Evolutionary conservation across 1,140 invertebrate species (phyloP).

Genomic region (Heterodera carotae): DNA sequence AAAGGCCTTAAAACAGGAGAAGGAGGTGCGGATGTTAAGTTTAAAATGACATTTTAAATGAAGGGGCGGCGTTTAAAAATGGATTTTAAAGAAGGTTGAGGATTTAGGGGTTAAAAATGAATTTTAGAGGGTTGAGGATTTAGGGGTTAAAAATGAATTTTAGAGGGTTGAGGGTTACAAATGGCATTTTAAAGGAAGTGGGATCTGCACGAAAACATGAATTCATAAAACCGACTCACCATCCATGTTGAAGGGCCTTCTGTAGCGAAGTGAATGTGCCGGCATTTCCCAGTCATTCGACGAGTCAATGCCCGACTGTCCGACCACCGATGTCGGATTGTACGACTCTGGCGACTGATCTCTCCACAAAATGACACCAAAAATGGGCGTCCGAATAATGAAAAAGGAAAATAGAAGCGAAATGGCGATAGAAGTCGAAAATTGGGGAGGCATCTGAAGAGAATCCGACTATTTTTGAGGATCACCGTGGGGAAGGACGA

Average conservation of each 20-base stretch:
- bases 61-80: neutral
- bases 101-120: no score
- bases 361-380: neutral
- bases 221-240: neutral
- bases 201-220: neutral
- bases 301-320: neutral
- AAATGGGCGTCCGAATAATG: neutral
- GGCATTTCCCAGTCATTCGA: neutral
- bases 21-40: neutral
- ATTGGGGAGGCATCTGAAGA: neutral
- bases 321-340: neutral
- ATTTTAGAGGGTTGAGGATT: no score
- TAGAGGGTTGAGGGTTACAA: no score
- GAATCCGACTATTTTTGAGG: no score
- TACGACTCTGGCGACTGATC: neutral
- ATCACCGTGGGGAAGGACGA: no score
- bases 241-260: constrained; percentile 4
- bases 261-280: constrained; percentile 6
- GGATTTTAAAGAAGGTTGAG: no score
- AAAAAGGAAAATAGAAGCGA: neutral
- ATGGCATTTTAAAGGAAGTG: neutral
- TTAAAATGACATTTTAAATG: no score
- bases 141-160: no score
- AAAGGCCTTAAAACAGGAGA: neutral
- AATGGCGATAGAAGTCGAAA: neutral